Percentiles rank a stretch among this genome's conserved stretches.
Evolutionary conservation across 2,113 vertebrate genomes (phyloP).

Genomic region (Centrocercus urophasianus): DNA sequence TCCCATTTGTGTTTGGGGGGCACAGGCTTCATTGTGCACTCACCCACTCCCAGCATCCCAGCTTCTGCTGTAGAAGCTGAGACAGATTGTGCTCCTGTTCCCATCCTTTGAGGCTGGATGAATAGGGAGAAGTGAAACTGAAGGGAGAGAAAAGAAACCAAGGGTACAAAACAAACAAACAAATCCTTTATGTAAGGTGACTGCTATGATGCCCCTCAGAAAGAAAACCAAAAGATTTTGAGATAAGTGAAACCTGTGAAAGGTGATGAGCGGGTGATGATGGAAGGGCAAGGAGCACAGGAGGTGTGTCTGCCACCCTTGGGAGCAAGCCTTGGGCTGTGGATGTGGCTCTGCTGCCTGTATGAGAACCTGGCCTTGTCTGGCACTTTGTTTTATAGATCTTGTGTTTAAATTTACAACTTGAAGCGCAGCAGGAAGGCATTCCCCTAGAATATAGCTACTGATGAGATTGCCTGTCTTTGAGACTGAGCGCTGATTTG

Average conservation of each 20-base stretch:
- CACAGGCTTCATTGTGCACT: accelerated
- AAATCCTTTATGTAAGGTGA: not conserved
- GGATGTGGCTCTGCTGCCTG: not conserved
- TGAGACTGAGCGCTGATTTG: accelerated
- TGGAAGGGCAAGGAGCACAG: not conserved
- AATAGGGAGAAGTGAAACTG: too few species aligned
- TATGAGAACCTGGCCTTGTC: constrained; percentile 11
- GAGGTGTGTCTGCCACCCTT: not conserved
- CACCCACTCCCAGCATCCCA: not conserved
- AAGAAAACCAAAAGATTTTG: not conserved
- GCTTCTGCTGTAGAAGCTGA: accelerated
- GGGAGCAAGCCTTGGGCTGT: not conserved
- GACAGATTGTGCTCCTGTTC: not conserved
- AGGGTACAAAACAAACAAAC: not conserved
- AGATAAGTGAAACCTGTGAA: not conserved
- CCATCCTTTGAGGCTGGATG: not conserved
- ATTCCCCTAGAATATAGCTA: not conserved
- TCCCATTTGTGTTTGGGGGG: not conserved
- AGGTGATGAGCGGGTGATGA: not conserved
- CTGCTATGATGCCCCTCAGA: not conserved
- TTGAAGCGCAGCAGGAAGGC: not conserved
- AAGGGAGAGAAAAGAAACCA: not conserved
- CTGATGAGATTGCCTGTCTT: not conserved
- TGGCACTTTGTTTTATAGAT: not conserved
- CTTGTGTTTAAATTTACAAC: not conserved